Evolutionary conservation across 2,113 vertebrate species (phyloP), one percentile per base, ranked within the genome.

Genomic region (Gila orcuttii): DNA sequence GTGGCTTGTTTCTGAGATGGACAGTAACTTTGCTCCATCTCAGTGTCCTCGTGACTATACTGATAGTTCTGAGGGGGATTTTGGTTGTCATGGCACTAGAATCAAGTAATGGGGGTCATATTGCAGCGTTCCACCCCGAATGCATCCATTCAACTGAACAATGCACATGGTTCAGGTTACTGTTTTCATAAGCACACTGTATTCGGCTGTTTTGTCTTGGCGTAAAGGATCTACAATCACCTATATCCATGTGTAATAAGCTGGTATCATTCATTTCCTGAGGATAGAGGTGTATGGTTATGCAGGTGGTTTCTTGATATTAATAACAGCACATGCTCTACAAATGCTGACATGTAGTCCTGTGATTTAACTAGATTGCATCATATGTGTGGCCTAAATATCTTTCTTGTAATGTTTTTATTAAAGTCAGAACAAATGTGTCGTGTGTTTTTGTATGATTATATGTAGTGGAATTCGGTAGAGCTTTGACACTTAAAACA

Each of bases 371-470:
- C 25, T 90, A 90, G 75, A 91, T 83, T 85, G 84, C 90, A 90
- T 91, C 84, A 89, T 90, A 89, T 90, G 82, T 93, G 92, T 94
- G 92, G 92, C 92, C 92, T 94, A 89, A 90, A 88, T 71, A 89
- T 90, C 84, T 91, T 93, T 93, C 83, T 92, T 89, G 91, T 91
- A 89, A 88, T 85, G 88, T 95, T 94, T 94, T 93, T 94, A 95
- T 89, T 95, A 95, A 95, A 95, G 87, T 77, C 91, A 78, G 83
- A 87, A 92, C 79, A 82, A 86, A 36, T 64, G 13, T 17, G 60
- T 31, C 2, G 33, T 47, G 59, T 75, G 6, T 79, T 45, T 66
- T 78, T 31, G 3, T 52, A 71, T 23, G 19, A 57, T 39, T 39
- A 0, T 2, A 12, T 71, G 68, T 9, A 2, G 8, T 69, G 33